Evolutionary conservation across 2,113 vertebrate species (phyloP).

Genomic region (Passer domesticus): DNA sequence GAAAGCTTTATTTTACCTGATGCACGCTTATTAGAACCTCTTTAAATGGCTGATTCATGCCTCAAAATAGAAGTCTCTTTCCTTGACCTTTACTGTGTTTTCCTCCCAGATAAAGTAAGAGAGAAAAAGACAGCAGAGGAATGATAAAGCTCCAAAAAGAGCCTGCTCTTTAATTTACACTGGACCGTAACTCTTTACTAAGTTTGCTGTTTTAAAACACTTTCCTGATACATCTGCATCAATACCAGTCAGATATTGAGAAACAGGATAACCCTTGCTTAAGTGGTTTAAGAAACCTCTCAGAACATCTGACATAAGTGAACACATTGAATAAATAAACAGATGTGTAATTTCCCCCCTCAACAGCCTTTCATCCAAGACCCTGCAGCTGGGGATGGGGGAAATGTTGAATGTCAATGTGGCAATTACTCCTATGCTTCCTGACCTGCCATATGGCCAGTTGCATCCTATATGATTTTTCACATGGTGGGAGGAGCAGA

Average conservation of each 20-base stretch:
- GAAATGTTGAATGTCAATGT: not conserved
- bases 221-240: constrained; percentile 32
- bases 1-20: not conserved
- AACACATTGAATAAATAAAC: constrained; percentile 58
- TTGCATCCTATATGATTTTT: not conserved
- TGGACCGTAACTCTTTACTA: not conserved
- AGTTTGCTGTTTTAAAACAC: constrained; percentile 30
- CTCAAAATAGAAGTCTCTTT: not conserved
- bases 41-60: not conserved
- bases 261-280: constrained; percentile 51
- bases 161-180: not conserved
- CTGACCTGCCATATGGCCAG: not conserved
- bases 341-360: constrained; percentile 11
- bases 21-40: not conserved
- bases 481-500: not conserved
- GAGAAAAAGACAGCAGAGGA: not conserved
- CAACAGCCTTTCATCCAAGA: not conserved
- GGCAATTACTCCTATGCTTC: not conserved
- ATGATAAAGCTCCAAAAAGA: not conserved
- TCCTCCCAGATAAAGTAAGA: not conserved
- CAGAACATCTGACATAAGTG: not conserved
- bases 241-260: constrained; percentile 19
- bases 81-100: not conserved
- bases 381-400: not conserved
- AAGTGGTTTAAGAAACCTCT: constrained; percentile 67